Base-by-base conservation (phyloP, 2,113 vertebrate genomes). In the Lota lota region DNA sequence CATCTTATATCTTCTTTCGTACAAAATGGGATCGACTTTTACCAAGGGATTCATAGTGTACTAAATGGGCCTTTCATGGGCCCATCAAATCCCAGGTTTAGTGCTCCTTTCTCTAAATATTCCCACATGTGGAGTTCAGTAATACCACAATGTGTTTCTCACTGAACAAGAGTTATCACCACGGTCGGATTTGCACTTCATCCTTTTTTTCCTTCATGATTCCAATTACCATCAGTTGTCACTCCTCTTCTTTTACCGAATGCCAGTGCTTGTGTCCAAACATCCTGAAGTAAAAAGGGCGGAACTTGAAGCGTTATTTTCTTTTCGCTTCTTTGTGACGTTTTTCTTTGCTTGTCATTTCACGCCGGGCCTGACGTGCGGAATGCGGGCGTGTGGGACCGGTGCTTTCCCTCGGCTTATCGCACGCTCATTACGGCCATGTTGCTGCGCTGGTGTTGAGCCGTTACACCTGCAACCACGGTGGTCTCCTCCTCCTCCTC, bases 331-430 rank as follows among this genome's bases (percentile, higher is more conserved):
- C 59, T 22, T 56, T 0, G 7, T 72, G 72, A 75, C 66, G 56
- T 74, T 54, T 14, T 61, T 59, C 62, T 79, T 88, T 84, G 72
- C 83, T 54, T 54, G 65, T 70, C 12, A 65, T 54, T 59, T 53
- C 10, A 3, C 53, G 53, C 53, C 22, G 10, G 77, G 33, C 63
- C 65, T 80, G 85, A 83, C 69, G 1, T 65, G 74, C 69, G 80
- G 84, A 88, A 87, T 87, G 84, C 66, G 36, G 36, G 69, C 33
- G 57, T 62, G 78, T 82, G 28, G 28, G 75, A 80, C 75, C 67
- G 66, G 33, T 70, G 2, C 40, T 85, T 68, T 79, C 76, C 67
- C 59, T 22, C 54, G 53, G 63, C 78, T 67, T 80, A 76, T 85
- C 82, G 67, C 77, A 74, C 79, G 77, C 69, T 71, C 75, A 79